Conservation (phyloP, 2,797 vertebrate species). For the Falco concolor region DNA sequence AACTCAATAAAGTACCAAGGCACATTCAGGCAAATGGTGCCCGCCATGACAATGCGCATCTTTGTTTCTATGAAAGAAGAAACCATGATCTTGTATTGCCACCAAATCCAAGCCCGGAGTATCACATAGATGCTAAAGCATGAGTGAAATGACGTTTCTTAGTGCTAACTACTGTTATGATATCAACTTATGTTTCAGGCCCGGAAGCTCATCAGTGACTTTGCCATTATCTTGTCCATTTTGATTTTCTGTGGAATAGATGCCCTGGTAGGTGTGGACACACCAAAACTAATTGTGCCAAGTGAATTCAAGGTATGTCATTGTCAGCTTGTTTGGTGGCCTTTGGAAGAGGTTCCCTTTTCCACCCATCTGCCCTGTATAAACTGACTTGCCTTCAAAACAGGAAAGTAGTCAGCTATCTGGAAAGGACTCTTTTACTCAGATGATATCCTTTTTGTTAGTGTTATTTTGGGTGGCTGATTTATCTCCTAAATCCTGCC, state of each 20-base stretch:
- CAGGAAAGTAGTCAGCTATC: not conserved
- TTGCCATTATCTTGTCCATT: slow-evolving; percentile 95
- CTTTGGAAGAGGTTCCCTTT: not conserved
- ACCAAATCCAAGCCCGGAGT: not conserved
- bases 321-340: not conserved
- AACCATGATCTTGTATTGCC: not conserved
- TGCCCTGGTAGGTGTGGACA: slow-evolving; percentile 90
- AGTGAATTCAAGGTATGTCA: slow-evolving; percentile 91
- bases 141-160: not conserved
- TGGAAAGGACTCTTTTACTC: not conserved
- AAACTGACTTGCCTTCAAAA: not conserved
- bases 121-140: fast-evolving
- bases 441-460: not conserved
- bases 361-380: not conserved
- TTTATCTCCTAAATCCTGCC: not conserved
- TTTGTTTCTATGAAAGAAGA: not conserved
- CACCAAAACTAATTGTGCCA: slow-evolving; percentile 96
- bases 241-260: slow-evolving; percentile 94
- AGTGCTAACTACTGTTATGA: not conserved
- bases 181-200: slow-evolving; percentile 74
- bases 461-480: not conserved
- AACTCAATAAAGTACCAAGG: not conserved
- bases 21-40: not conserved
- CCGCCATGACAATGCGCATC: not conserved
- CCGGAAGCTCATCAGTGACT: slow-evolving; percentile 96